phyloP scores from a whole-genome alignment of 2,797 vertebrate species.

The Microctenopoma steveboyesi region DNA sequence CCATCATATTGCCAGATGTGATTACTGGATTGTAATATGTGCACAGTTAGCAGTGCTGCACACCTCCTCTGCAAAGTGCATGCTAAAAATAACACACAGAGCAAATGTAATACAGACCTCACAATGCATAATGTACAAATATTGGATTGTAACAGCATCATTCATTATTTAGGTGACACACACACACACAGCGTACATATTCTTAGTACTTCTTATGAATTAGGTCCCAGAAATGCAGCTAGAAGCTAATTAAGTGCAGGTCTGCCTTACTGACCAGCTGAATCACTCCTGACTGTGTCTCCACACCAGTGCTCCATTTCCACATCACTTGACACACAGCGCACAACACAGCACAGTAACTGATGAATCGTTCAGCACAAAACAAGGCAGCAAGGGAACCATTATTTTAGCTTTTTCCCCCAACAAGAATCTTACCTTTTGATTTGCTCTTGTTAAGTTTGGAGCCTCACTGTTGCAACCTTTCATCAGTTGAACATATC shows the following conservation, averaged over 20 bases:
- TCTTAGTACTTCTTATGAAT: conserved; percentile 26
- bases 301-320: conserved; percentile 27
- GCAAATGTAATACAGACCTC: background rate
- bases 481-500: conserved; percentile 4
- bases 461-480: background rate
- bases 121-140: conserved; percentile 21
- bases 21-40: background rate
- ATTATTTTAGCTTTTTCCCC: conserved; percentile 1
- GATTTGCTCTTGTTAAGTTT: conserved; percentile 12
- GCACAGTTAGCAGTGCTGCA: background rate
- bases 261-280: conserved; percentile 40
- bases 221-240: conserved; percentile 32
- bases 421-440: conserved; percentile 11
- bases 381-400: conserved; percentile 11
- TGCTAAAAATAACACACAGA: background rate
- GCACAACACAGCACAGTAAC: conserved; percentile 28
- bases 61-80: background rate
- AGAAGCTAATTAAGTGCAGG: conserved; percentile 42
- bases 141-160: conserved; percentile 10
- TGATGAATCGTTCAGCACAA: conserved; percentile 40
- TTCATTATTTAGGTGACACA: conserved; percentile 17
- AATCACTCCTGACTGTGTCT: conserved; percentile 32
- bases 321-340: conserved; percentile 44
- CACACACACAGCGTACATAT: background rate
- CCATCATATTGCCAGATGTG: background rate